These are phyloP conservation scores for Odontamblyopus rebecca DNA, from an alignment of 2,797 vertebrate genomes.

Conservation along the genomic window DNA sequence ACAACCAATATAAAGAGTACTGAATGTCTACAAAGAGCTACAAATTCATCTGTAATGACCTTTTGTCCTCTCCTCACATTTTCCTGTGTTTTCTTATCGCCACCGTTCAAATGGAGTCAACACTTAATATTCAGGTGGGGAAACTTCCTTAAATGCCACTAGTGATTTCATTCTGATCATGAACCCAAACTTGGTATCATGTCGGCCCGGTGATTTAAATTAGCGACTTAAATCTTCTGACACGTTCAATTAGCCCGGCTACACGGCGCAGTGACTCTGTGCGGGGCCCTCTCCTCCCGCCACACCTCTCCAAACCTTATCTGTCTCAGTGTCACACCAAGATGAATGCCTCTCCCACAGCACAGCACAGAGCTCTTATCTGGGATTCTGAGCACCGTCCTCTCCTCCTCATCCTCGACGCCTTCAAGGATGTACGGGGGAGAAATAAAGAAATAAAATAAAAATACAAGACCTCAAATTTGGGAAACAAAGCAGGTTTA, in stretches of 20 bases:
- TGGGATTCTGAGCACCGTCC: conserved; percentile 36
- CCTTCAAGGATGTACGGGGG: conserved; percentile 43
- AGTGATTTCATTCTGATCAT: background rate
- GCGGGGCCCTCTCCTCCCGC: background rate
- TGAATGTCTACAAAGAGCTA: no score
- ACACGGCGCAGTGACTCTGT: conserved; percentile 11
- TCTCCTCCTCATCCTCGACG: conserved; percentile 21
- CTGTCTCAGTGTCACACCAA: conserved; percentile 61
- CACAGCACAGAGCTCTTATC: conserved; percentile 45
- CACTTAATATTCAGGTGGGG: background rate
- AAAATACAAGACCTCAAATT: conserved; percentile 26
- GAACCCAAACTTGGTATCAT: conserved; percentile 6
- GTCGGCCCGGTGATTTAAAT: conserved; percentile 28
- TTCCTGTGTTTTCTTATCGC: background rate
- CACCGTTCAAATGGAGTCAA: background rate
- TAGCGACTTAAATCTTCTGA: conserved; percentile 33
- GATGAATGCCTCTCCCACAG: conserved; percentile 59
- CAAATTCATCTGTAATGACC: no score
- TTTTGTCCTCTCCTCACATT: no score
- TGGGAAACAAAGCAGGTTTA: conserved; percentile 10
- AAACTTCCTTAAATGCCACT: background rate
- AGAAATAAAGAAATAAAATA: background rate
- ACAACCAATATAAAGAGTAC: no score
- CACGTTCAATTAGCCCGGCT: conserved; percentile 44
- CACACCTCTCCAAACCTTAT: conserved; percentile 41